phyloP scores from a whole-genome alignment of 2,113 vertebrate species.

The Silurus asotus region DNA sequence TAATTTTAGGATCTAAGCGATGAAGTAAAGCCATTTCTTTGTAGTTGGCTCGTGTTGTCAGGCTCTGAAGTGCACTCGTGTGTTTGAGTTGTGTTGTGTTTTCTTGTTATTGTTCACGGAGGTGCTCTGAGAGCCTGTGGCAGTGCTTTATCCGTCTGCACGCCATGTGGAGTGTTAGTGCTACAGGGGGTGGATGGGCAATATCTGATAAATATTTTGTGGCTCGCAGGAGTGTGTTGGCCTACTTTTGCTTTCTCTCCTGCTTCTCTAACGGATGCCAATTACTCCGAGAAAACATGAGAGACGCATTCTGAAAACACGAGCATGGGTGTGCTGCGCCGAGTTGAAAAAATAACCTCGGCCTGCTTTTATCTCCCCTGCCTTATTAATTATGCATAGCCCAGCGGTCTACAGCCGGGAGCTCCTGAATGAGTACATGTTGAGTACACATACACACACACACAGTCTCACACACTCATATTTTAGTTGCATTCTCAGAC shows the following conservation, averaged over 20 bases:
- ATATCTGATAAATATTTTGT: slow-evolving; percentile 54
- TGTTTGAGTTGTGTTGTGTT: slow-evolving; percentile 8
- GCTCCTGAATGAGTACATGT: slow-evolving; percentile 37
- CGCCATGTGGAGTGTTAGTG: slow-evolving; percentile 13
- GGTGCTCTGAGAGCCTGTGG: slow-evolving; percentile 16
- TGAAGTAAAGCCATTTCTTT: background rate
- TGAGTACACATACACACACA: background rate
- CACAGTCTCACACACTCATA: background rate
- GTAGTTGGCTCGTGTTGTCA: background rate
- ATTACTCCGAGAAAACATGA: slow-evolving; percentile 46
- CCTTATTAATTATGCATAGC: slow-evolving; percentile 59
- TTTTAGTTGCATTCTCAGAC: slow-evolving; percentile 1
- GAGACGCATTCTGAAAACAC: slow-evolving; percentile 27
- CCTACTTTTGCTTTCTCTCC: slow-evolving; percentile 51
- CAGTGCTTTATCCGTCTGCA: slow-evolving; percentile 28
- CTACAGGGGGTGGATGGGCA: slow-evolving; percentile 43
- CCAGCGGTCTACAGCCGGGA: slow-evolving; percentile 28
- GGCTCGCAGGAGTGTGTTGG: slow-evolving; percentile 52
- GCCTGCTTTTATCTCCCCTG: slow-evolving; percentile 49
- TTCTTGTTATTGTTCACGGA: background rate
- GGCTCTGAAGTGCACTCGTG: background rate
- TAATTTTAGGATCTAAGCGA: background rate
- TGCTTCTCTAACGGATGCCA: slow-evolving; percentile 47
- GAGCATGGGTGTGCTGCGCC: background rate
- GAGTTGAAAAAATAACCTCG: slow-evolving; percentile 43